Base-by-base conservation (phyloP, 2,113 vertebrate species). In the Pogonocichla stellata region DNA sequence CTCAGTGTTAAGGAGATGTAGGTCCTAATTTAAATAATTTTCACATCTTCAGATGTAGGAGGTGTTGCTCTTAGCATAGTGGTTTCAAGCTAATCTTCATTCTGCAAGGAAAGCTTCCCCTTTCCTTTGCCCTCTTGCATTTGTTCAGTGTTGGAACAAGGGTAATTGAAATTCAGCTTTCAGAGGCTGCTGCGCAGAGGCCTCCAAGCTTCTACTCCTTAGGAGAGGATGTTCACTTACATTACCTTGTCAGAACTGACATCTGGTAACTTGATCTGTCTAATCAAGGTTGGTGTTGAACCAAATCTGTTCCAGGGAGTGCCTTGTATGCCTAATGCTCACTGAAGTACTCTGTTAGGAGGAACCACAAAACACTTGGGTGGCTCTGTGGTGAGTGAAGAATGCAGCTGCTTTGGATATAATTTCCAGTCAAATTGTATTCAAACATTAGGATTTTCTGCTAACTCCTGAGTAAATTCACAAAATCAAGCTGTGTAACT, bases 341-440 rank as follows among this genome's bases (percentile, higher is more conserved):
- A 1, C n/a, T 86, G 67, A 90, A 77, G 72, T 83, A 74, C 20
- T 94, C 42, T 90, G 69, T 91, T 86, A 72, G 45, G 79, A 93
- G 69, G 58, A 95, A 86, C 69, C 87, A 81, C 92, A 88, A 74
- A 91, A 72, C 42, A 80, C 77, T 75, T 4, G 57, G 61, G 81
- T 80, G 72, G 82, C 82, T 94, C 75, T 86, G 85, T 75, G 72
- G 86, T 87, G 45, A 93, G 48, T 80, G 70, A 92, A 86, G 64
- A 97, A 96, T 7, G 22, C 86, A 84, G 71, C 64, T 95, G 65
- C 56, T 84, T 94, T 81, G 86, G 77, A 61, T 95, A 79, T 75
- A 51, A 95, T 90, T 96, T 90, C 70, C 43, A 81, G 65, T 89
- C 57, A 60, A 90, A 80, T 61, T 91, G 53, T 89, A 43, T 86